Percentiles rank a stretch among this genome's conserved stretches.
phyloP scores from a whole-genome alignment of 1,140 invertebrate species.

The Procambarus virginalis region DNA sequence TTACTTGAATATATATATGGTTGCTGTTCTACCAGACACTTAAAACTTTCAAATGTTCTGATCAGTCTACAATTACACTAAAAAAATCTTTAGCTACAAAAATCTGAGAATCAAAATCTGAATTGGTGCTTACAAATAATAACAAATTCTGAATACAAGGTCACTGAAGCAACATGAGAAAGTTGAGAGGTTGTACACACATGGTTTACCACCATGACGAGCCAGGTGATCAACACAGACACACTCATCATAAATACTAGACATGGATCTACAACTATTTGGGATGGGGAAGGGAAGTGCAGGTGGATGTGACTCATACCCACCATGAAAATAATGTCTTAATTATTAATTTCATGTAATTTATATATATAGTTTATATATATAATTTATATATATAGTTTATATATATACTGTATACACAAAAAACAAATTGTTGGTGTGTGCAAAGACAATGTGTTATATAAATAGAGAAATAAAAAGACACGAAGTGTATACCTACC shows the following conservation, averaged over 20 bases:
- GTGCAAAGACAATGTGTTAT: not conserved
- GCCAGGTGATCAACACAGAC: conserved; percentile 57
- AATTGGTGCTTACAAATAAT: conserved; percentile 62
- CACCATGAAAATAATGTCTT: conserved; percentile 26
- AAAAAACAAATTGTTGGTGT: not conserved
- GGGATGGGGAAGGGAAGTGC: conserved; percentile 47
- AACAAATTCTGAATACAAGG: conserved; percentile 62
- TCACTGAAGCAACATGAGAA: conserved; percentile 67
- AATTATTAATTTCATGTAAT: not conserved
- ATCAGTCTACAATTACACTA: conserved; percentile 61
- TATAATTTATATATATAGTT: conserved; percentile 4
- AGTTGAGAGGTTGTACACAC: conserved; percentile 52
- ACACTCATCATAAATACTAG: conserved; percentile 63
- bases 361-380: conserved; percentile 3
- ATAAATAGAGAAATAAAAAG: too few relatives aligned
- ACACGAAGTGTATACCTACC: too few relatives aligned
- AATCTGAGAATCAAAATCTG: conserved; percentile 67
- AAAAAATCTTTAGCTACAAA: conserved; percentile 56
- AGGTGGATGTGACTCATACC: conserved; percentile 62
- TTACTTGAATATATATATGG: conserved; percentile 45
- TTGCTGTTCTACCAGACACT: conserved; percentile 65
- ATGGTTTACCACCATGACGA: conserved; percentile 26
- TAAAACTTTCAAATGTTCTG: conserved; percentile 59
- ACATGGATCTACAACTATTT: conserved; percentile 61
- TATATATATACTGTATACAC: too few relatives aligned